Evolutionary conservation across 2,113 vertebrate species (phyloP).

Genomic region (Amblyornis subalaris): DNA sequence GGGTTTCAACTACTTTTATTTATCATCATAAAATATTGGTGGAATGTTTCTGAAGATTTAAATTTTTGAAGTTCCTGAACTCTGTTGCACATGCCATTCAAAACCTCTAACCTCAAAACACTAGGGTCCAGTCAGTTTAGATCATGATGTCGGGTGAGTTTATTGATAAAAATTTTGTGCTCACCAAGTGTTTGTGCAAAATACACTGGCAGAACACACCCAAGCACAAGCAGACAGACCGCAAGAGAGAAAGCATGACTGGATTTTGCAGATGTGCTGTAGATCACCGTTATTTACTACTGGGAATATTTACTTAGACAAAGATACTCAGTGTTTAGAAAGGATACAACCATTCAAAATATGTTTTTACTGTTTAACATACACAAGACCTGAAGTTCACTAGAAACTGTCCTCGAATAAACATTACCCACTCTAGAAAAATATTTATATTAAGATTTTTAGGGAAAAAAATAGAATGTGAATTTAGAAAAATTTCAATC

Average conservation of each 20-base stretch:
- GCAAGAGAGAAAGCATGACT: neutral
- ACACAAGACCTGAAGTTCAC: neutral
- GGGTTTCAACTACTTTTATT: neutral
- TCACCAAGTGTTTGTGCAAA: neutral
- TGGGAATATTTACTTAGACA: neutral
- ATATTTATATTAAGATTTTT: neutral
- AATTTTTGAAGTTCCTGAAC: neutral
- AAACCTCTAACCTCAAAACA: neutral
- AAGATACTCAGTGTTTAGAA: neutral
- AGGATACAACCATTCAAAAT: neutral
- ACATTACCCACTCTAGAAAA: neutral
- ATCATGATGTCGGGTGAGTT: neutral
- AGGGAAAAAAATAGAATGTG: neutral
- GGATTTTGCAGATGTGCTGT: neutral
- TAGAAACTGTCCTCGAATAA: neutral
- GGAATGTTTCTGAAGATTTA: neutral
- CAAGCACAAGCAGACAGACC: neutral
- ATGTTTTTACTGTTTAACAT: neutral
- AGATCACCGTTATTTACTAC: neutral
- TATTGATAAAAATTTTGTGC: neutral
- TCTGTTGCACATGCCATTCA: neutral
- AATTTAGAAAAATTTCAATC: neutral
- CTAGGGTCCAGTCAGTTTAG: neutral
- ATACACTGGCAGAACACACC: neutral
- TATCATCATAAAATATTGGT: neutral